phyloP scores from a whole-genome alignment of 2,113 vertebrate genomes.

The Erinaceus europaeus region DNA sequence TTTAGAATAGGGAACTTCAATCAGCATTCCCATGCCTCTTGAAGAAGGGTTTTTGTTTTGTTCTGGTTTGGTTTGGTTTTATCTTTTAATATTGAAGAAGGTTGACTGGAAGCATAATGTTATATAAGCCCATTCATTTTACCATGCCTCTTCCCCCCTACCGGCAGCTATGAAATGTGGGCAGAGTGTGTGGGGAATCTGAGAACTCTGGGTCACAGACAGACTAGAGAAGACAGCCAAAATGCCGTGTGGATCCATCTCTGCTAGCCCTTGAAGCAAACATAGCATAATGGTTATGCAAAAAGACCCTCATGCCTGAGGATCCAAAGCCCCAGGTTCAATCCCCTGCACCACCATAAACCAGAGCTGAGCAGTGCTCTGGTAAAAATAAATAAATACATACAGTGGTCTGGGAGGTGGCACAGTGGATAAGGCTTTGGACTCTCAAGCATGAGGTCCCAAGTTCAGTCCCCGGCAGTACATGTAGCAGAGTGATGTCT shows the following conservation, averaged over 20 bases:
- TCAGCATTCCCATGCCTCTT: conserved; percentile 2
- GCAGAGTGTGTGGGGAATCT: background rate
- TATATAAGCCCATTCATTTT: background rate
- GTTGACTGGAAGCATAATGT: background rate
- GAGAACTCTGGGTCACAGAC: background rate
- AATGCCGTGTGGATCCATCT: background rate
- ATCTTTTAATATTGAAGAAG: background rate
- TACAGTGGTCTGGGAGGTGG: too few relatives aligned
- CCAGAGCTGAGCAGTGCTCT: too few relatives aligned
- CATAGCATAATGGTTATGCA: background rate
- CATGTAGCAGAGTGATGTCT: too few relatives aligned
- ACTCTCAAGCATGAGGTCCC: too few relatives aligned
- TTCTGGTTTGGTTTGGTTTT: too few relatives aligned
- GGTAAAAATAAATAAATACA: too few relatives aligned
- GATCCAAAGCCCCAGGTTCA: too few relatives aligned
- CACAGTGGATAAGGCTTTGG: too few relatives aligned
- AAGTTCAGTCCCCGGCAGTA: too few relatives aligned
- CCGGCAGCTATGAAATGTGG: background rate
- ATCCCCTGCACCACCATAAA: too few relatives aligned
- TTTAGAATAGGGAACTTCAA: conserved; percentile 31
- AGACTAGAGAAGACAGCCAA: background rate
- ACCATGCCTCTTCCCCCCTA: background rate
- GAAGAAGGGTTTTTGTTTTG: background rate
- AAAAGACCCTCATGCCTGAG: too few relatives aligned
- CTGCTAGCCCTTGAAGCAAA: background rate